A percentile compares a stretch with the other conserved stretches of the same genome.
Conservation (phyloP, 2,113 vertebrate species). For the Numida meleagris region DNA sequence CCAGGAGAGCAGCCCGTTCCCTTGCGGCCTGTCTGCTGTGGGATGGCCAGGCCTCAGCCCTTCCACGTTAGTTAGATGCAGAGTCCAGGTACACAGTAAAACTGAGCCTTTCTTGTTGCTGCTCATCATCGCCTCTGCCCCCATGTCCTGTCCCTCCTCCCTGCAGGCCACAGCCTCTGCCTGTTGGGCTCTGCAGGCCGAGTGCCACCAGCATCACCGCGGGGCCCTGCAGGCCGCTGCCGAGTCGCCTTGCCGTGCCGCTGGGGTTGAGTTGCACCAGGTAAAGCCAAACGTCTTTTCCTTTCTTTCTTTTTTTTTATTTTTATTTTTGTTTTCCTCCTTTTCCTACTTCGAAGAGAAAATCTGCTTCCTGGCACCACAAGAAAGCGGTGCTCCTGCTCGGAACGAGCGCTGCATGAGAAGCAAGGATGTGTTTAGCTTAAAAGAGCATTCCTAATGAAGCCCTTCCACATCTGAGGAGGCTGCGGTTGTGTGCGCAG, state of each 20-base stretch:
- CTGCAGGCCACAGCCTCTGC: neutral
- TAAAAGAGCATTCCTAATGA: slow-evolving; percentile 56
- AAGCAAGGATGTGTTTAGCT: neutral
- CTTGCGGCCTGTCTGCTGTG: neutral
- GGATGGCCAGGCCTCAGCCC: neutral
- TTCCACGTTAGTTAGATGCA: neutral
- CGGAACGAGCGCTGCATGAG: neutral
- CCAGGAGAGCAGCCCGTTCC: neutral
- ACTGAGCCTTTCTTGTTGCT: neutral
- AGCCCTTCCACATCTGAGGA: neutral
- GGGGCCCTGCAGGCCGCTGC: too few species aligned
- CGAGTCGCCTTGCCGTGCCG: too few species aligned
- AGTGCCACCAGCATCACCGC: neutral
- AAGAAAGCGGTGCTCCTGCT: neutral
- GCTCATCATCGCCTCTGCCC: neutral
- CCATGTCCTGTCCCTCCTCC: neutral
- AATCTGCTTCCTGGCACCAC: neutral
- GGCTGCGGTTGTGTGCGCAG: neutral
- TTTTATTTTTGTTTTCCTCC: neutral
- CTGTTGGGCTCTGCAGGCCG: too few species aligned
- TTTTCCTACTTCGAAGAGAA: neutral
- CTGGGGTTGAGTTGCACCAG: neutral
- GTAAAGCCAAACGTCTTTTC: neutral
- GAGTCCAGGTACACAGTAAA: neutral
- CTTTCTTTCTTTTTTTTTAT: too few species aligned